Conservation (phyloP, 2,113 vertebrate genomes). For the Pholis gunnellus region DNA sequence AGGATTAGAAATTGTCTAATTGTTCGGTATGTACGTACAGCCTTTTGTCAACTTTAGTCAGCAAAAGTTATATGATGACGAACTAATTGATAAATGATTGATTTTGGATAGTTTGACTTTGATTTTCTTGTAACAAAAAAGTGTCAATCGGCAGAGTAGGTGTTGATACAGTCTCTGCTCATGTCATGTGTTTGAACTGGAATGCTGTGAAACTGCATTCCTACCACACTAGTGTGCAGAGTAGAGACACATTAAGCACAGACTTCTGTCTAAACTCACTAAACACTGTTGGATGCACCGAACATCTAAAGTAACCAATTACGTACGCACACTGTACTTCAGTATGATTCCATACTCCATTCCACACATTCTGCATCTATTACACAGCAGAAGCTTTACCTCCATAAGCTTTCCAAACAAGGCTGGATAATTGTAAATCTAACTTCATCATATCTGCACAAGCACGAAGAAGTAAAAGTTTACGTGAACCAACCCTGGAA, state of each 20-base stretch:
- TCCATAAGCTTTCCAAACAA: background rate
- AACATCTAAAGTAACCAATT: too few relatives aligned
- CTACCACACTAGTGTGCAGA: conserved; percentile 3
- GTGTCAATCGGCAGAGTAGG: background rate
- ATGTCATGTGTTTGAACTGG: conserved; percentile 1
- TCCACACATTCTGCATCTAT: background rate
- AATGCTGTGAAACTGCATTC: conserved; percentile 77
- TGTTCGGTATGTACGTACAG: background rate
- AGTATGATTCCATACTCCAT: background rate
- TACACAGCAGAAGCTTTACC: background rate
- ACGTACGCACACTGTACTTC: background rate
- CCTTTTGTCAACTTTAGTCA: background rate
- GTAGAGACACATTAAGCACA: background rate
- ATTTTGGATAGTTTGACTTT: background rate
- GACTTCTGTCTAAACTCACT: background rate
- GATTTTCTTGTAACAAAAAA: background rate
- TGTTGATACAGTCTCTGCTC: conserved; percentile 36
- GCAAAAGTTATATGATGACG: background rate
- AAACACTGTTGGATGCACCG: background rate
- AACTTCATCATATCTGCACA: background rate
- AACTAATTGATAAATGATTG: background rate
- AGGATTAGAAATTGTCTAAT: too few relatives aligned
- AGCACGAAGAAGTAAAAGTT: background rate
- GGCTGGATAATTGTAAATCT: background rate
- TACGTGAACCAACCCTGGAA: background rate